phyloP scores from a whole-genome alignment of 2,797 vertebrate genomes.

The Urophycis tenuis region DNA sequence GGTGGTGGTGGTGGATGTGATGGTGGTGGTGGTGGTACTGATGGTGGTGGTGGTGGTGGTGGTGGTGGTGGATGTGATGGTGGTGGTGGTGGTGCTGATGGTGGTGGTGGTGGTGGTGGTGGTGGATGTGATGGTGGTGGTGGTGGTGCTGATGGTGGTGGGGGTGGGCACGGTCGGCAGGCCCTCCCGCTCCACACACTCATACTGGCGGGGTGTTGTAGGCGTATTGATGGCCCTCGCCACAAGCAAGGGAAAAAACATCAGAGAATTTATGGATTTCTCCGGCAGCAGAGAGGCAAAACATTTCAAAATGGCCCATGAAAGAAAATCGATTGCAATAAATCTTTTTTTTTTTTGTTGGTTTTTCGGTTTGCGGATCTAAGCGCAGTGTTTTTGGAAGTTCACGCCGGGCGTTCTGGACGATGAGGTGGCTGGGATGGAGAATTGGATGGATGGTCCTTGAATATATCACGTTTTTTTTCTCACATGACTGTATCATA shows the following conservation, averaged over 20 bases:
- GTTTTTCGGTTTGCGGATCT: conserved; percentile 5
- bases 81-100: no score
- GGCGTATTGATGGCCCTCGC: conserved; percentile 46
- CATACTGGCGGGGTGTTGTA: conserved; percentile 32
- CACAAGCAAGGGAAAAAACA: conserved; percentile 27
- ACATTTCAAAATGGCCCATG: conserved; percentile 16
- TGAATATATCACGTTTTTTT: background rate
- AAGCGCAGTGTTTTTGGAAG: background rate
- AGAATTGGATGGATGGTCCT: background rate
- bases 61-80: no score
- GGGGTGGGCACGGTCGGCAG: conserved; percentile 22
- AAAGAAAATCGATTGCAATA: background rate
- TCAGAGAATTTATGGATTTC: conserved; percentile 31
- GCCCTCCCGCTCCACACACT: conserved; percentile 26
- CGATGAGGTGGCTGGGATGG: background rate
- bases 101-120: no score
- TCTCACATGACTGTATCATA: background rate
- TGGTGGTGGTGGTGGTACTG: no score
- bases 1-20: no score
- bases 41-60: no score
- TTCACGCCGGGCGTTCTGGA: background rate
- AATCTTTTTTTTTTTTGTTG: conserved; percentile 25
- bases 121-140: no score
- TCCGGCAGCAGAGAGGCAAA: conserved; percentile 24
- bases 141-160: no score